Conservation (phyloP, 2,797 vertebrate genomes). For the Dendrocincla tyrannina region DNA sequence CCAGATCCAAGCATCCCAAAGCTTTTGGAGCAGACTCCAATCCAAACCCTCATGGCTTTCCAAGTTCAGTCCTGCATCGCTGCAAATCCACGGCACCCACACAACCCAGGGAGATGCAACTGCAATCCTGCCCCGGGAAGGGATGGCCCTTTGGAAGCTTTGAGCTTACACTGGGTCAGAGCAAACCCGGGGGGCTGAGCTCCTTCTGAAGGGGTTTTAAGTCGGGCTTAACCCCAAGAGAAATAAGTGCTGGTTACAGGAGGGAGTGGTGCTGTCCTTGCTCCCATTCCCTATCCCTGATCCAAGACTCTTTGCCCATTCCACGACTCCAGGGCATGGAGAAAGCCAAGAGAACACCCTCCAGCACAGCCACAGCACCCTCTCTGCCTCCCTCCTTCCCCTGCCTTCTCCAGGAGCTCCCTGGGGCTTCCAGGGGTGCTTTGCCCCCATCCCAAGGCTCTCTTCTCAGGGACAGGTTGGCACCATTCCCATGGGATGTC, state of each 20-base stretch:
- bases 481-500: not conserved
- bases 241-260: constrained; percentile 60
- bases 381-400: not conserved
- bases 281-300: not conserved
- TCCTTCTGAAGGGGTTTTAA: not conserved
- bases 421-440: not conserved
- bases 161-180: not conserved
- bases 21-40: constrained; percentile 25
- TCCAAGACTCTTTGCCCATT: not conserved
- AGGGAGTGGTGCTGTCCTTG: not conserved
- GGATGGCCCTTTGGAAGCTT: not conserved
- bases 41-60: not conserved
- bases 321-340: not conserved
- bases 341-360: not conserved
- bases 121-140: not conserved
- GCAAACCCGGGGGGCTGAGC: not conserved
- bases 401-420: not conserved
- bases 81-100: not conserved
- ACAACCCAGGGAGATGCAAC: not conserved
- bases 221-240: not conserved
- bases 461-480: not conserved
- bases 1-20: constrained; percentile 24
- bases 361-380: not conserved
- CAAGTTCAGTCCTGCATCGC: not conserved
- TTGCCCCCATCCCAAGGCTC: not conserved